Conservation (phyloP, 2,797 vertebrate species). For the Schizothorax lantsangensis region DNA sequence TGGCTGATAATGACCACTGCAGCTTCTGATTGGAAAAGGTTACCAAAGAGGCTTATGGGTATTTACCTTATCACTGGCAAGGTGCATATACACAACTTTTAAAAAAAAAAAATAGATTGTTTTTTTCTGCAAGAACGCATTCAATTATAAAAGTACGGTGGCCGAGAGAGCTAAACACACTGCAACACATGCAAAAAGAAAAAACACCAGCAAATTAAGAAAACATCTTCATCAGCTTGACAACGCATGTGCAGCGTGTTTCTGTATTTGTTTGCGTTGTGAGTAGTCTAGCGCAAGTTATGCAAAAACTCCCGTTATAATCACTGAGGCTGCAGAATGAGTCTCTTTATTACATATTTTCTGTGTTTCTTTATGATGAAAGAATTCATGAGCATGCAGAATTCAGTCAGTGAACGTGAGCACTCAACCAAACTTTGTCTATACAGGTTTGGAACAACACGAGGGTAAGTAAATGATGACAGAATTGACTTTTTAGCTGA, state of each 20-base stretch:
- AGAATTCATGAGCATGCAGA: not conserved
- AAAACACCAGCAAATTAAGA: not conserved
- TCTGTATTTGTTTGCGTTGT: too few relatives aligned
- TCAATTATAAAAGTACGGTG: not conserved
- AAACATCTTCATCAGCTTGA: not conserved
- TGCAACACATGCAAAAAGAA: not conserved
- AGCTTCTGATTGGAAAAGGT: not conserved
- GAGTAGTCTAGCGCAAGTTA: not conserved
- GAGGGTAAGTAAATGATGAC: not conserved
- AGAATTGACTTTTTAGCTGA: not conserved
- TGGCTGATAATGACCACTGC: not conserved
- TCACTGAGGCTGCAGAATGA: not conserved
- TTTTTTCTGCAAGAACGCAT: not conserved
- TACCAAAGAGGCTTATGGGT: conserved; percentile 1
- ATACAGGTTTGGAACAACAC: not conserved
- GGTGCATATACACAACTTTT: not conserved
- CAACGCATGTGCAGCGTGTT: too few relatives aligned
- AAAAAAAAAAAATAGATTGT: too few relatives aligned
- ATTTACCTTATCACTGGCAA: not conserved
- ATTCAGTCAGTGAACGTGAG: too few relatives aligned
- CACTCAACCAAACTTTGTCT: not conserved
- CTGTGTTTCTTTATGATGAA: not conserved
- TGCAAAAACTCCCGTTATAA: not conserved
- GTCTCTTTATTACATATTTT: not conserved
- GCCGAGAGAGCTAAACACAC: not conserved